phyloP scores from a whole-genome alignment of 2,888 invertebrate genomes.

The Augochlorella aurata region DNA sequence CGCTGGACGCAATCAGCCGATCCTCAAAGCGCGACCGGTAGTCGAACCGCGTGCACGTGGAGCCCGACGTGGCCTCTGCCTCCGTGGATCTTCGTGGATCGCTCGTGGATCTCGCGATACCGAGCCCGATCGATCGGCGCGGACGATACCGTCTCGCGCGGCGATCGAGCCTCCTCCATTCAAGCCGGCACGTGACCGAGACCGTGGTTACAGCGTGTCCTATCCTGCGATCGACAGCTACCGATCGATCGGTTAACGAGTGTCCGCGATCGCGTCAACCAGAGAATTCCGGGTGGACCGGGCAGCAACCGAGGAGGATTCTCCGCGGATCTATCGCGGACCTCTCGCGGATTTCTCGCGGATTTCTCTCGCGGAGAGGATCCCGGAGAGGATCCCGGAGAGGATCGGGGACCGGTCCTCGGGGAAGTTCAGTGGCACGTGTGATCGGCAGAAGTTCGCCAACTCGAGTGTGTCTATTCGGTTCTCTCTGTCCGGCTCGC shows the following conservation, averaged over 20 bases:
- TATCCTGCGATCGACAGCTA: no score
- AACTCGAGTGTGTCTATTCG: conserved; percentile 30
- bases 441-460: conserved; percentile 32
- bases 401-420: conserved; percentile 11
- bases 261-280: neutral
- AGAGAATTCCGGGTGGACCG: no score
- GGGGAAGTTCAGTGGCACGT: conserved; percentile 48
- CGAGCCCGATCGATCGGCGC: conserved; percentile 29
- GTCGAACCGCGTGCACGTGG: conserved; percentile 71
- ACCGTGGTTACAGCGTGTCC: no score
- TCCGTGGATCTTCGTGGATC: conserved; percentile 43
- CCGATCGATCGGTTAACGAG: neutral
- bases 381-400: neutral
- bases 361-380: neutral
- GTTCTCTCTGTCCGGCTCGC: conserved; percentile 20
- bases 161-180: neutral
- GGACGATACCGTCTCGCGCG: conserved; percentile 18
- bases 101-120: conserved; percentile 17
- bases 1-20: conserved; percentile 70
- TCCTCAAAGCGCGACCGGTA: conserved; percentile 72
- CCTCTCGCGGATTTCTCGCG: no score
- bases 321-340: no score
- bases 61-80: conserved; percentile 43
- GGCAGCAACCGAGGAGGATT: no score
- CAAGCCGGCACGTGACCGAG: neutral